phyloP scores from a whole-genome alignment of 2,113 vertebrate species.

The Pseudonaja textilis region DNA sequence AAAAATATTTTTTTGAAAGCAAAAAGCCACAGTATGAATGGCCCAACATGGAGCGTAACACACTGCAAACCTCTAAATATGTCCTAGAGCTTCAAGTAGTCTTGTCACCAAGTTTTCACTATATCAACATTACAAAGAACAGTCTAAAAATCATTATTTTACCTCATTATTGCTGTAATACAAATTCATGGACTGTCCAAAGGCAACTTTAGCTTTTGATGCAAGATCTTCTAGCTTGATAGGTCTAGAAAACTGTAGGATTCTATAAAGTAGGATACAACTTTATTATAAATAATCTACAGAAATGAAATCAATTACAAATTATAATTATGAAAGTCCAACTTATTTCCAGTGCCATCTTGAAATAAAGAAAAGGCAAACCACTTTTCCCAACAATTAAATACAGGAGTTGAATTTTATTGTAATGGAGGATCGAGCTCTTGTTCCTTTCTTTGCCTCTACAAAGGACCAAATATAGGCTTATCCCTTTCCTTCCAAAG shows the following conservation, averaged over 20 bases:
- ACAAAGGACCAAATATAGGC: not conserved
- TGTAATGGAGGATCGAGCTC: not conserved
- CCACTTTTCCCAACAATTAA: not conserved
- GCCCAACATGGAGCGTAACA: not conserved
- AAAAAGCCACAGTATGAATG: not conserved
- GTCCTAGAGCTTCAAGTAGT: not conserved
- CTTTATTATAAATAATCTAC: not conserved
- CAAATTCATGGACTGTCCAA: slow-evolving; percentile 94
- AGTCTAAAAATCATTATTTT: slow-evolving; percentile 34
- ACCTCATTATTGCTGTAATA: slow-evolving; percentile 99
- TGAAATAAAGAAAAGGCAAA: not conserved
- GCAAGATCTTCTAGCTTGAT: slow-evolving; percentile 90
- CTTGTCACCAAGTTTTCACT: not conserved
- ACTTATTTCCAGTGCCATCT: not conserved
- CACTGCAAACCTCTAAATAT: not conserved
- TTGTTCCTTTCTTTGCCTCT: not conserved
- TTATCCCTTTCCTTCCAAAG: not conserved
- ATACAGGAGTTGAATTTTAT: not conserved
- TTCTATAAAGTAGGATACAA: slow-evolving; percentile 74
- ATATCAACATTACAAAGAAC: not conserved
- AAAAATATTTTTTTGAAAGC: not conserved
- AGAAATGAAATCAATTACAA: not conserved
- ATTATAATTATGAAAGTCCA: not conserved
- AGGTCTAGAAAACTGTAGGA: slow-evolving; percentile 92
- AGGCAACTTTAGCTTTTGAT: slow-evolving; percentile 90